Evolutionary conservation across 1,140 invertebrate species (phyloP).

Genomic region (Cherax destructor): DNA sequence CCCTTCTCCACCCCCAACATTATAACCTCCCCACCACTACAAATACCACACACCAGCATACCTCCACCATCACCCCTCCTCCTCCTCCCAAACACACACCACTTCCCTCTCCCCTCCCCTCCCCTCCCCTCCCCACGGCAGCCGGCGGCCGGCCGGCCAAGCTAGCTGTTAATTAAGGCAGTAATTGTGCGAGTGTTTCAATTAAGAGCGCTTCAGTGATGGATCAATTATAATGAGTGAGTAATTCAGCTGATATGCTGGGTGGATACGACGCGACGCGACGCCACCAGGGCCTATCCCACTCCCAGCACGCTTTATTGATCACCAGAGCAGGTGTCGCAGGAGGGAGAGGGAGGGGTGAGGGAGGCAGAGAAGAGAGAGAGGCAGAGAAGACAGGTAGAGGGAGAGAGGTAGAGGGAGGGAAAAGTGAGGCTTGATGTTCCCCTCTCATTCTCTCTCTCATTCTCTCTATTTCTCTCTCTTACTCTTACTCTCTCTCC

Average conservation of each 20-base stretch:
- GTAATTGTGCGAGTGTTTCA: constrained; percentile 56
- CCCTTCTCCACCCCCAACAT: no score
- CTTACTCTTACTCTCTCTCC: no score
- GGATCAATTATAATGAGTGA: constrained; percentile 56
- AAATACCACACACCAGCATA: no score
- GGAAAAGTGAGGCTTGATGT: background rate
- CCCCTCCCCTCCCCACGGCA: background rate
- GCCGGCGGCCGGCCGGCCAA: background rate
- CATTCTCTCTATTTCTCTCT: no score
- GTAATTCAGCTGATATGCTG: constrained; percentile 52
- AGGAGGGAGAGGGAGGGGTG: background rate
- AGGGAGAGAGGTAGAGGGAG: background rate
- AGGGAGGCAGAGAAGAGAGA: background rate
- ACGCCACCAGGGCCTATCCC: constrained; percentile 27
- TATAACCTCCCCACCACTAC: no score
- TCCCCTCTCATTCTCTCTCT: no score
- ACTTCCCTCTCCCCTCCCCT: background rate
- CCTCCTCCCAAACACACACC: background rate
- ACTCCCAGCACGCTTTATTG: constrained; percentile 20
- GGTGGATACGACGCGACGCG: background rate
- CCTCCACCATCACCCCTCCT: background rate
- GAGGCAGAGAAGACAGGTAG: background rate
- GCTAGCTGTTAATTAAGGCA: constrained; percentile 45
- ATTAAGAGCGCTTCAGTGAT: constrained; percentile 47
- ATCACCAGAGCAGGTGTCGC: constrained; percentile 44